A percentile compares a stretch with the other conserved stretches of the same genome.
These are phyloP conservation scores for Diabrotica virgifera DNA, from an alignment of 1,140 invertebrate species.

Conservation along the genomic window DNA sequence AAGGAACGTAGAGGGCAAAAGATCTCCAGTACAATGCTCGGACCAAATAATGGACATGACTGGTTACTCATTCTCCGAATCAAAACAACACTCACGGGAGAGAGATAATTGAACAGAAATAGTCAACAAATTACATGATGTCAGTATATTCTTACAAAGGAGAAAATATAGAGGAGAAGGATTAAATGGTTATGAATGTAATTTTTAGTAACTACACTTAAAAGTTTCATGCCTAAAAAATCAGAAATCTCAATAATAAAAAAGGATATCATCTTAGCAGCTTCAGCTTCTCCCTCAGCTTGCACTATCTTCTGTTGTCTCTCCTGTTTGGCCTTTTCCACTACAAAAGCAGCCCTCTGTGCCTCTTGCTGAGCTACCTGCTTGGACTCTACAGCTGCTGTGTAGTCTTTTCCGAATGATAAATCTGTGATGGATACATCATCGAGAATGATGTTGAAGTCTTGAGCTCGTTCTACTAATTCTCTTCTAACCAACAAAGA, in stretches of 20 bases:
- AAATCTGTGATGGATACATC: conserved; percentile 99
- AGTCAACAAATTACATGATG: no score
- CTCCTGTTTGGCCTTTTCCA: conserved; percentile 97
- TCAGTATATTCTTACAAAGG: no score
- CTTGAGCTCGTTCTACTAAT: conserved; percentile 91
- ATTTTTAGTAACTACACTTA: background rate
- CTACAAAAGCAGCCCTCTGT: conserved; percentile 95
- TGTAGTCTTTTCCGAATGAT: conserved; percentile 98
- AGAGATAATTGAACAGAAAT: no score
- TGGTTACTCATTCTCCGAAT: no score
- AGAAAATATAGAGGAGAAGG: no score
- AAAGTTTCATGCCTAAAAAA: background rate
- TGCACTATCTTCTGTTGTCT: conserved; percentile 99
- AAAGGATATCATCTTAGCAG: conserved; percentile 95
- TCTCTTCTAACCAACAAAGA: conserved; percentile 92
- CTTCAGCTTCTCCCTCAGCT: conserved; percentile 99
- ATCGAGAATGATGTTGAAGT: conserved; percentile 98
- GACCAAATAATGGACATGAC: no score
- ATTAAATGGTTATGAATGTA: no score
- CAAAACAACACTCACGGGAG: no score
- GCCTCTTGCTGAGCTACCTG: conserved; percentile 99
- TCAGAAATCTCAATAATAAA: conserved; percentile 30
- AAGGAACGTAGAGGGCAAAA: no score
- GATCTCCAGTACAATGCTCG: no score
- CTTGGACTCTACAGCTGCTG: conserved; percentile 99